Conservation (phyloP, 2,888 invertebrate species). For the Brachycybe producta region DNA sequence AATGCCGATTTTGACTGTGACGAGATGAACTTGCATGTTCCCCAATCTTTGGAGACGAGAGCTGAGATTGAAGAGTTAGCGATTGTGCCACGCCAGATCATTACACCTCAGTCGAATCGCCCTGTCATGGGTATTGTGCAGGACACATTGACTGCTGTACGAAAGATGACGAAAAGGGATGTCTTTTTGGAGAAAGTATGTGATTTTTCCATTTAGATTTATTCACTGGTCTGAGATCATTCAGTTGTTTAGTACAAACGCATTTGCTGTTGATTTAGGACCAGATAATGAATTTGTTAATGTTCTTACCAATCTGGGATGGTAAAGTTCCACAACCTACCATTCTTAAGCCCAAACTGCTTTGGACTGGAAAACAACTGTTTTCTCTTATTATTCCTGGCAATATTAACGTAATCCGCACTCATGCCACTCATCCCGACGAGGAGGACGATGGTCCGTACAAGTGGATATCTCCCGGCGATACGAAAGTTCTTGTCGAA, state of each 20-base stretch:
- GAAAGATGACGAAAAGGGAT: constrained; percentile 99
- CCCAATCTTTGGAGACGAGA: constrained; percentile 95
- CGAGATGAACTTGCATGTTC: constrained; percentile 99
- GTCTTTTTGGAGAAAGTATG: constrained; percentile 80
- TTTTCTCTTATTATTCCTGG: constrained; percentile 97
- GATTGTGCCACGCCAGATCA: constrained; percentile 93
- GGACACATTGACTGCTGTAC: constrained; percentile 92
- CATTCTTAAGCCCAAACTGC: constrained; percentile 84
- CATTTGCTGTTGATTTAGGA: too few species aligned
- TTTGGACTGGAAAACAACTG: constrained; percentile 96
- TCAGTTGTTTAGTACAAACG: background rate
- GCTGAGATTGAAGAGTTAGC: constrained; percentile 97
- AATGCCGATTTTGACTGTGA: constrained; percentile 99
- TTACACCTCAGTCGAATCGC: constrained; percentile 95
- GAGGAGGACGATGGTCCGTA: constrained; percentile 97
- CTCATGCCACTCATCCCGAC: constrained; percentile 97
- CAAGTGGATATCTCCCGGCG: constrained; percentile 98
- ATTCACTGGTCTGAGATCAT: background rate
- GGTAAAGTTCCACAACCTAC: constrained; percentile 98
- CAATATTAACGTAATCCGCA: constrained; percentile 93
- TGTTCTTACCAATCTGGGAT: constrained; percentile 98
- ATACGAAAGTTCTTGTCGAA: constrained; percentile 94
- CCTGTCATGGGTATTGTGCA: constrained; percentile 99
- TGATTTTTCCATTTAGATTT: background rate
- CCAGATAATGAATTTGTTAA: constrained; percentile 96